Percentiles rank a stretch among this genome's conserved stretches.
Evolutionary conservation across 1,140 invertebrate species (phyloP).

Genomic region (Halotydeus destructor): DNA sequence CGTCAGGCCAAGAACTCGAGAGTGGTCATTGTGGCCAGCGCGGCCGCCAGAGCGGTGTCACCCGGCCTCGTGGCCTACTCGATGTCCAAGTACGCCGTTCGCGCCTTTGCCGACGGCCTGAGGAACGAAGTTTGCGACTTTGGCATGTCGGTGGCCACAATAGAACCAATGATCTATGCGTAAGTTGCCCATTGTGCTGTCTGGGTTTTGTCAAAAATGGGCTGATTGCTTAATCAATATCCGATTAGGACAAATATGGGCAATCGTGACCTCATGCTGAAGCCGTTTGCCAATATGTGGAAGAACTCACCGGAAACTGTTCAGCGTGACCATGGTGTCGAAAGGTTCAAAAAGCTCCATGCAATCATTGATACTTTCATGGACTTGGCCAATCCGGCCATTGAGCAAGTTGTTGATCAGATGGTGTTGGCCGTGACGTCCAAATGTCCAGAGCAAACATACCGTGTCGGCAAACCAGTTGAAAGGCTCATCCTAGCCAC

Average conservation of each 20-base stretch:
- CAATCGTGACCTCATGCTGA: slow-evolving; percentile 16
- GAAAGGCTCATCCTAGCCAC: too few species aligned
- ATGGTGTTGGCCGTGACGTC: slow-evolving; percentile 23
- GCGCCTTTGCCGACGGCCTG: slow-evolving; percentile 30
- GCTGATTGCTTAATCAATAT: too few species aligned
- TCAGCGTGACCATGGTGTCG: slow-evolving; percentile 22
- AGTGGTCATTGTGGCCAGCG: slow-evolving; percentile 31
- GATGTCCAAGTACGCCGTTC: slow-evolving; percentile 31
- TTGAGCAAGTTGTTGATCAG: slow-evolving; percentile 23
- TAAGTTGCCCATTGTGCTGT: too few species aligned
- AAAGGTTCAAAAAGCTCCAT: slow-evolving; percentile 21
- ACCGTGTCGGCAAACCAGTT: too few species aligned
- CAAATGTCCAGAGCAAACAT: slow-evolving; percentile 16
- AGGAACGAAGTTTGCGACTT: slow-evolving; percentile 29
- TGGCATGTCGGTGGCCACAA: neutral
- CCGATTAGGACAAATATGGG: slow-evolving; percentile 25
- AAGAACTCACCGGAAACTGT: slow-evolving; percentile 21
- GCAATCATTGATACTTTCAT: slow-evolving; percentile 13
- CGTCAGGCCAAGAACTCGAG: slow-evolving; percentile 32
- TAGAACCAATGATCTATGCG: too few species aligned
- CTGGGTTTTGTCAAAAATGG: too few species aligned
- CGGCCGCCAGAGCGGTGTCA: too few species aligned
- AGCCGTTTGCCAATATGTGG: slow-evolving; percentile 22
- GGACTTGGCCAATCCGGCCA: slow-evolving; percentile 15
- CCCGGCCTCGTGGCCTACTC: slow-evolving; percentile 30